These are phyloP conservation scores for Micromussa lordhowensis DNA, from an alignment of 92 coral and sea anemone genomes.

Conservation along the genomic window DNA sequence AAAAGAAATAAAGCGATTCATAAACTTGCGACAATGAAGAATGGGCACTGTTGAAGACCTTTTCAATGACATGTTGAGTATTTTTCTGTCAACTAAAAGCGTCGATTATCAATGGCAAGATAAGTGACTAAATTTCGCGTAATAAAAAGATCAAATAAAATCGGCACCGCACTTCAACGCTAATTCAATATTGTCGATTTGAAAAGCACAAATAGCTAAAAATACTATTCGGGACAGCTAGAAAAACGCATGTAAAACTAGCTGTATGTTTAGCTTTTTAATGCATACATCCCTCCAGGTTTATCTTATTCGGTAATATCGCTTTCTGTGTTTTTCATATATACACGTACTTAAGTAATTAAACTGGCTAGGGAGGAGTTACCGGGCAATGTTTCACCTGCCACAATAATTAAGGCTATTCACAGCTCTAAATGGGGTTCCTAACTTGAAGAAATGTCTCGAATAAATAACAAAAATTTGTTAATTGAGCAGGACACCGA, in stretches of 20 bases:
- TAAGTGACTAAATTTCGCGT: slow-evolving; percentile 35
- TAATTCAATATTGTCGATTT: slow-evolving; percentile 11
- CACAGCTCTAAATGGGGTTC: slow-evolving; percentile 50
- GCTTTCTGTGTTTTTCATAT: slow-evolving; percentile 50
- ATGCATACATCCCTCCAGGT: slow-evolving; percentile 24
- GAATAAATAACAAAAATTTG: slow-evolving; percentile 34
- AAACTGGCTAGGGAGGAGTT: slow-evolving; percentile 46
- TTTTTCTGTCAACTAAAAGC: slow-evolving; percentile 3
- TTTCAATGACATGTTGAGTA: slow-evolving; percentile 21
- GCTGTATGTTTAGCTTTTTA: neutral
- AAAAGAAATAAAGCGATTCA: slow-evolving; percentile 13
- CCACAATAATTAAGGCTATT: slow-evolving; percentile 9
- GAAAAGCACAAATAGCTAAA: neutral
- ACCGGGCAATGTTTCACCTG: slow-evolving; percentile 21
- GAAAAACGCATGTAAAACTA: neutral
- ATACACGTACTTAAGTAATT: slow-evolving; percentile 47
- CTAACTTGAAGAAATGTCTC: slow-evolving; percentile 44
- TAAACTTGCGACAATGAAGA: neutral
- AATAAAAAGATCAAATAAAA: slow-evolving; percentile 45
- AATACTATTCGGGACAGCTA: neutral
- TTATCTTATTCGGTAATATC: slow-evolving; percentile 37
- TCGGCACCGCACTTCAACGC: slow-evolving; percentile 10
- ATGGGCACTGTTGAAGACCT: neutral
- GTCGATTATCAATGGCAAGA: slow-evolving; percentile 16
- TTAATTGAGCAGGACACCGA: slow-evolving; percentile 31